Conservation (phyloP, 2,797 vertebrate genomes). For the Labeo calbasu region DNA sequence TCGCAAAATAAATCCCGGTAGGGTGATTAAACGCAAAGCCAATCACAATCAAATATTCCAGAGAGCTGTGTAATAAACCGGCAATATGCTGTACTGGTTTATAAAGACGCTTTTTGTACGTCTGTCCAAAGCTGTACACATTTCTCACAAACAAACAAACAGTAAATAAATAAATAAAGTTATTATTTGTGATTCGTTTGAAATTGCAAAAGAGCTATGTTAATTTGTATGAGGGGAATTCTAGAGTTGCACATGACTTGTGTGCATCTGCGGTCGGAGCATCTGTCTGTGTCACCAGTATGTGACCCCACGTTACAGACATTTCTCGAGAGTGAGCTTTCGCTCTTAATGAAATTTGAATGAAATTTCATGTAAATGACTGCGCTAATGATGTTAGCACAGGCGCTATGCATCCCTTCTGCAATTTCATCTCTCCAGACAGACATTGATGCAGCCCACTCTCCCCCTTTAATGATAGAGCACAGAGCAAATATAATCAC, state of each 20-base stretch:
- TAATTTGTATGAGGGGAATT: background rate
- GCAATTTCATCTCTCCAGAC: conserved; percentile 48
- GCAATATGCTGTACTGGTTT: background rate
- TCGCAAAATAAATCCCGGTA: background rate
- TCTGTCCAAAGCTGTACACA: background rate
- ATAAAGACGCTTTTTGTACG: background rate
- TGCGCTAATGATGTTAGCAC: conserved; percentile 48
- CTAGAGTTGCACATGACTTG: background rate
- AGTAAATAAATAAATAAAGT: background rate
- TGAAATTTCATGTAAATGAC: conserved; percentile 55
- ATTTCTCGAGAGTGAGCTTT: conserved; percentile 39
- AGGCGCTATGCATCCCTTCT: conserved; percentile 42
- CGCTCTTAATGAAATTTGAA: conserved; percentile 57
- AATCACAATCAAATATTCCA: conserved; percentile 2
- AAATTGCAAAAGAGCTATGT: background rate
- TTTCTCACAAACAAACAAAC: background rate
- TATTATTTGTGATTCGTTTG: background rate
- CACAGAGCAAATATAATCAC: conserved; percentile 43
- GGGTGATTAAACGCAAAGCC: conserved; percentile 4
- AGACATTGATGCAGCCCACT: conserved; percentile 54
- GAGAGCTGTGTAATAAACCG: conserved; percentile 1
- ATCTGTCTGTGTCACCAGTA: conserved; percentile 48
- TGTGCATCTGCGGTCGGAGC: conserved; percentile 6
- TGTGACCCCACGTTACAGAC: conserved; percentile 20
- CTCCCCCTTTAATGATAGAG: conserved; percentile 47